Evolutionary conservation across 2,113 vertebrate species (phyloP).

Genomic region (Polypterus bichir): DNA sequence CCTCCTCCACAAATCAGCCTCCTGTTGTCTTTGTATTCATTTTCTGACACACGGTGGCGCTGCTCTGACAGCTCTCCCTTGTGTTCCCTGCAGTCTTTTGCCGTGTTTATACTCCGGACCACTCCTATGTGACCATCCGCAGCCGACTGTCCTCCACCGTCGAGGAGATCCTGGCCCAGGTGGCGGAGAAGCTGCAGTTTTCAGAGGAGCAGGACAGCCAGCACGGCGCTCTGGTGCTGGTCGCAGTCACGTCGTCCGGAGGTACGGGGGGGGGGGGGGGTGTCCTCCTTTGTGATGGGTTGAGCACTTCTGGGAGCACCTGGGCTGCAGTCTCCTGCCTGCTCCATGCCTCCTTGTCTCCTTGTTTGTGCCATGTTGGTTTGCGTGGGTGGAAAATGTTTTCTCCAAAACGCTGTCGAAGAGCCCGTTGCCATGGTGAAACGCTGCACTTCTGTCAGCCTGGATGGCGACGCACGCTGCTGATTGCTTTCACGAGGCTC

Average conservation of each 20-base stretch:
- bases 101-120: slow-evolving; percentile 89
- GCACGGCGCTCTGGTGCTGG: slow-evolving; percentile 72
- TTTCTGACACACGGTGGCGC: too few relatives aligned
- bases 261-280: slow-evolving; percentile 54
- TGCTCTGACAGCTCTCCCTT: not conserved
- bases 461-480: too few relatives aligned
- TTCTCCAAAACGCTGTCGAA: too few relatives aligned
- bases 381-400: too few relatives aligned
- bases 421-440: too few relatives aligned
- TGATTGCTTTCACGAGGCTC: too few relatives aligned
- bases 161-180: slow-evolving; percentile 82
- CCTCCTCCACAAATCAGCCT: not conserved
- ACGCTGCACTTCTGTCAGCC: too few relatives aligned
- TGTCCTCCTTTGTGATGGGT: not conserved
- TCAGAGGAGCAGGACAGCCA: slow-evolving; percentile 73
- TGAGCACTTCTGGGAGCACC: too few relatives aligned
- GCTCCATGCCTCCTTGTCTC: too few relatives aligned
- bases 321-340: too few relatives aligned
- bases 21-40: not conserved
- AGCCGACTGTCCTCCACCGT: slow-evolving; percentile 88
- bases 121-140: slow-evolving; percentile 91
- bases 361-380: too few relatives aligned
- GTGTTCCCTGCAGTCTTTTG: slow-evolving; percentile 71
- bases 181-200: slow-evolving; percentile 87
- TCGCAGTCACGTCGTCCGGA: slow-evolving; percentile 79